These are phyloP conservation scores for Crocidura indochinensis DNA, from an alignment of 2,797 vertebrate species.

Conservation along the genomic window DNA sequence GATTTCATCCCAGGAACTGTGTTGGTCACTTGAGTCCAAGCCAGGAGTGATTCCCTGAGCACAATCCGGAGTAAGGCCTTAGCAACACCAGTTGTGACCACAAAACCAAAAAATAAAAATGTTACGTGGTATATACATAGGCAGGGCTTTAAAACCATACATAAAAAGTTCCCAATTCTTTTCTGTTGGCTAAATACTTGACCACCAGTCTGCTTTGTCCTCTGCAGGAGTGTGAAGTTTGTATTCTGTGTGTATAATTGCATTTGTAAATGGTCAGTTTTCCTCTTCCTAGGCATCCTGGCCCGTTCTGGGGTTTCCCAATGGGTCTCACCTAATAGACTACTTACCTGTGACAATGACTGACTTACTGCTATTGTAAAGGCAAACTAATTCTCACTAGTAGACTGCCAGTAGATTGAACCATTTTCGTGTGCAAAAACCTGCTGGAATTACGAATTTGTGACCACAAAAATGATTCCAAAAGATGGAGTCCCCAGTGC, in stretches of 20 bases:
- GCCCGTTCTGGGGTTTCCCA: neutral
- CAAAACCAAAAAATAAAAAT: too few relatives aligned
- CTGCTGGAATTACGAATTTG: constrained; percentile 13
- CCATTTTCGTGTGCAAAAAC: constrained; percentile 1
- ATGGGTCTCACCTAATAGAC: neutral
- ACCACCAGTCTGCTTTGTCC: neutral
- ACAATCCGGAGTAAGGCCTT: too few relatives aligned
- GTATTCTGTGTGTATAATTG: too few relatives aligned
- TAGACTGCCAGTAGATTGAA: neutral
- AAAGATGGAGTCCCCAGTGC: neutral
- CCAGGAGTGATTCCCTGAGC: too few relatives aligned
- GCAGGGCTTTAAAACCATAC: neutral
- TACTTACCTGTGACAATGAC: too few relatives aligned
- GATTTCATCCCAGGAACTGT: too few relatives aligned
- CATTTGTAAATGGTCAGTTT: too few relatives aligned
- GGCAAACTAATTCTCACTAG: neutral
- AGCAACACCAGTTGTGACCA: too few relatives aligned
- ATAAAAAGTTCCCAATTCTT: too few relatives aligned
- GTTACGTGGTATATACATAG: neutral
- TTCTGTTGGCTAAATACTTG: neutral
- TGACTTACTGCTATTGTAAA: constrained; percentile 1
- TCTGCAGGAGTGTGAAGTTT: neutral
- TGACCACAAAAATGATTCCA: neutral
- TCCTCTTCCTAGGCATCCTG: constrained; percentile 19
- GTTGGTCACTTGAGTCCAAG: too few relatives aligned